Conservation (phyloP, 1,140 invertebrate species). For the Drosophila dunni region DNA sequence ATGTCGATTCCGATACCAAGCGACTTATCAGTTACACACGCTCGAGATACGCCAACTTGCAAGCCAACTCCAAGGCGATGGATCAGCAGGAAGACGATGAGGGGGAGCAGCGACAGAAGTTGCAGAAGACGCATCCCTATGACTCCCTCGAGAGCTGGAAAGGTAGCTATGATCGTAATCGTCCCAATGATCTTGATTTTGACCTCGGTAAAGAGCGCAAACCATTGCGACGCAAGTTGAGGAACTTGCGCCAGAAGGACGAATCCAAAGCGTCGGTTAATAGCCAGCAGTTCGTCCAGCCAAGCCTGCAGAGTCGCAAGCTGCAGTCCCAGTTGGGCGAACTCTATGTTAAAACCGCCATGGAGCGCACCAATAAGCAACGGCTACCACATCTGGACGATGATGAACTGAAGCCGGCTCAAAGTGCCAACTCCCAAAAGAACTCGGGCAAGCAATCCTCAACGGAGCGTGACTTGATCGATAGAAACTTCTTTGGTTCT, state of each 20-base stretch:
- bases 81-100: neutral
- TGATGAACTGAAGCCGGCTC: neutral
- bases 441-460: neutral
- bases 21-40: constrained; percentile 36
- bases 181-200: neutral
- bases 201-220: constrained; percentile 5
- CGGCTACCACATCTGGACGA: neutral
- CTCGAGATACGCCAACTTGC: neutral
- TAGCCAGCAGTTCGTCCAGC: neutral
- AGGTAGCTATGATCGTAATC: neutral
- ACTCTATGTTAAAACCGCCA: neutral
- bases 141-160: constrained; percentile 61
- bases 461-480: constrained; percentile 10
- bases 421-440: neutral
- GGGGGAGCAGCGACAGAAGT: neutral
- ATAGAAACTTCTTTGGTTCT: neutral
- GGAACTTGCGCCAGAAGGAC: constrained; percentile 17
- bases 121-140: too few species aligned
- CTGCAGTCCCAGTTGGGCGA: constrained; percentile 6
- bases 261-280: neutral
- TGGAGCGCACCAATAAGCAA: neutral
- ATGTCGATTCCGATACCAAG: constrained; percentile 35
- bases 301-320: neutral
- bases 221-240: constrained; percentile 20
- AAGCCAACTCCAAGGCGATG: neutral